Base-by-base conservation (phyloP, 2,888 invertebrate species). In the Pristionchus exspectatus region DNA sequence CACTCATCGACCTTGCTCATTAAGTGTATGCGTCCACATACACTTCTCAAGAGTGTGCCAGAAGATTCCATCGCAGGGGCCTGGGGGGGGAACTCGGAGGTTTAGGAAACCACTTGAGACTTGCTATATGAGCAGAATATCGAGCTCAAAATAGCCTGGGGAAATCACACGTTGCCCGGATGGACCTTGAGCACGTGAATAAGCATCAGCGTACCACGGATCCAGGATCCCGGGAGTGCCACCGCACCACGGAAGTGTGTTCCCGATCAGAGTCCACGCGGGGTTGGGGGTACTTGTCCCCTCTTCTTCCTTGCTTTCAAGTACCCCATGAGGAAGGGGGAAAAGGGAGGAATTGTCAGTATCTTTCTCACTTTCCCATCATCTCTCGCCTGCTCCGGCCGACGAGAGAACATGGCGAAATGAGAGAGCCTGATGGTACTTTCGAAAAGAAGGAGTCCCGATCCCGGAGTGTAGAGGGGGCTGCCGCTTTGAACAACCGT, bases 101-200 rank as follows among this genome's bases (percentile, higher is more conserved):
- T 72, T 72, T 81, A 21, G 54, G 81, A 81, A 81, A 81, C 81
- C 50, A 81, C 81, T 81, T 81, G 81, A 81, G 30, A 33, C 30
- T 72, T 30, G 33, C 10, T 30, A 24, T 5, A 54, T 5, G 5
- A n/a, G 50, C n/a, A 27, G 14, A 7, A 44, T 4, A 44, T 4
- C 27, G 16, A 44, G 27, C 2, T 50, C 5, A 81, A 81, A 81
- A 81, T 2, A 54, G 74, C 74, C 74, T 44, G 24, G 21, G 38
- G 38, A 0, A 21, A 38, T 7, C 38, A 5, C 21, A 30, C 2
- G 72, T 33, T n/a, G n/a, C 2, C 30, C 30, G 0, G 7, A 18
- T 59, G 21, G 24, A 59, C 21, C 21, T 7, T 59, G 24, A 21
- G 59, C 16, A 59, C 16, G n/a, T n/a, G n/a, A n/a, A n/a, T n/a